These are phyloP conservation scores for Brenthis hecate DNA, from an alignment of 2,888 invertebrate species.

Conservation along the genomic window DNA sequence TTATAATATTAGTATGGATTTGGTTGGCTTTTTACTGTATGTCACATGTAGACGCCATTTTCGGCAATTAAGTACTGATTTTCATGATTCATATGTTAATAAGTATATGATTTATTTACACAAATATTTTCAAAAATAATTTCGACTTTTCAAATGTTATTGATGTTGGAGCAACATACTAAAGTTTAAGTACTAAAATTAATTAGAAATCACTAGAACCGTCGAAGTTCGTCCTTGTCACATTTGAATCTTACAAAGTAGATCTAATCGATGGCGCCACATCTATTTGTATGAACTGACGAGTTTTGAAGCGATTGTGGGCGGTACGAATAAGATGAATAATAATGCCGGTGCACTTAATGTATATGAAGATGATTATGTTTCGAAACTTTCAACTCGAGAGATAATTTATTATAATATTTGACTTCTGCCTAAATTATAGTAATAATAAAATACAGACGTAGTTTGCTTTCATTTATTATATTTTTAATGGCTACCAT, in stretches of 20 bases:
- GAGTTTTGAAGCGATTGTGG: slow-evolving; percentile 7
- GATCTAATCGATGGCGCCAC: slow-evolving; percentile 16
- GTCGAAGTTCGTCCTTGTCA: slow-evolving; percentile 11
- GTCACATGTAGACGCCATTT: no score
- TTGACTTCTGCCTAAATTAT: no score
- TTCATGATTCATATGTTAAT: no score
- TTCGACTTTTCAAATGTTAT: no score
- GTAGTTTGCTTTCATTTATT: no score
- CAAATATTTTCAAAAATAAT: no score
- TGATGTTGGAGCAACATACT: not conserved
- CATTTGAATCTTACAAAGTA: slow-evolving; percentile 5
- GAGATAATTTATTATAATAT: not conserved
- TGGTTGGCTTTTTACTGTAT: no score
- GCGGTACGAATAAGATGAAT: slow-evolving; percentile 15
- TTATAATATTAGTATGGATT: no score
- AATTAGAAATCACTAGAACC: slow-evolving; percentile 5
- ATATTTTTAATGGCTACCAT: no score
- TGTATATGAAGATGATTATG: not conserved
- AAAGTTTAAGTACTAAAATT: not conserved
- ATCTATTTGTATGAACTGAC: not conserved
- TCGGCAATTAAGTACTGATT: no score
- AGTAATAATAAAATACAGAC: no score
- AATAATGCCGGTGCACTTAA: slow-evolving; percentile 4
- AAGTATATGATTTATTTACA: no score
- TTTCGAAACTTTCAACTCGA: slow-evolving; percentile 18